These are phyloP conservation scores for Antechinus stuartii DNA, from an alignment of 2,113 vertebrate genomes.

Conservation along the genomic window DNA sequence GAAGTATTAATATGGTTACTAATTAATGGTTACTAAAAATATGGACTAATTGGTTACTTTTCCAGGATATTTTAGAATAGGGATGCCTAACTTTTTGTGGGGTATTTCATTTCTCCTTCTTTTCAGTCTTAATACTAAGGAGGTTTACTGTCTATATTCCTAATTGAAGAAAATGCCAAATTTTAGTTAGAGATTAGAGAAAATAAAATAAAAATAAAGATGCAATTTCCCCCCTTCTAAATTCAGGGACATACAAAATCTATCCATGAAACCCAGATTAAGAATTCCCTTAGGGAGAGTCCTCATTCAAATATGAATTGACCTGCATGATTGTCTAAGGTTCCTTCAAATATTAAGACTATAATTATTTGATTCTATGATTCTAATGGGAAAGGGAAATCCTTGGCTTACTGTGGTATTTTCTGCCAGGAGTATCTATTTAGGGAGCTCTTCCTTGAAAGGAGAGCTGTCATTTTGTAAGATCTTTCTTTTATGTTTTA, in stretches of 20 bases:
- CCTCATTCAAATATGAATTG: background rate
- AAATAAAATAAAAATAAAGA: background rate
- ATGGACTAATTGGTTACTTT: background rate
- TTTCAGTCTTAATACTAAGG: background rate
- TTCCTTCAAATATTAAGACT: background rate
- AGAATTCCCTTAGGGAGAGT: background rate
- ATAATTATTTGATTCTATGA: background rate
- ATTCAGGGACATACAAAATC: background rate
- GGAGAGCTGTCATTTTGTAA: background rate
- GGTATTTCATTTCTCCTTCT: background rate
- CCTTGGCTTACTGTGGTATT: background rate
- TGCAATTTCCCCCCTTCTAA: background rate
- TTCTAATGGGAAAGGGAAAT: background rate
- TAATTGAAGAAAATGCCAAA: background rate
- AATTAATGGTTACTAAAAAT: background rate
- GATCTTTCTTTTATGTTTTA: background rate
- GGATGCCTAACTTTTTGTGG: background rate
- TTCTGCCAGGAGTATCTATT: background rate
- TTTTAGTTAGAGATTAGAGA: background rate
- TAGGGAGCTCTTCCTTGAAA: background rate
- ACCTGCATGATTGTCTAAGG: background rate
- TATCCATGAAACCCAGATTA: background rate
- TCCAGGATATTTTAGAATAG: background rate
- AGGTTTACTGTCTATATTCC: background rate
- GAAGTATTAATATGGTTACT: background rate